Base-by-base conservation (phyloP, 2,113 vertebrate species). In the Craseonycteris thonglongyai region DNA sequence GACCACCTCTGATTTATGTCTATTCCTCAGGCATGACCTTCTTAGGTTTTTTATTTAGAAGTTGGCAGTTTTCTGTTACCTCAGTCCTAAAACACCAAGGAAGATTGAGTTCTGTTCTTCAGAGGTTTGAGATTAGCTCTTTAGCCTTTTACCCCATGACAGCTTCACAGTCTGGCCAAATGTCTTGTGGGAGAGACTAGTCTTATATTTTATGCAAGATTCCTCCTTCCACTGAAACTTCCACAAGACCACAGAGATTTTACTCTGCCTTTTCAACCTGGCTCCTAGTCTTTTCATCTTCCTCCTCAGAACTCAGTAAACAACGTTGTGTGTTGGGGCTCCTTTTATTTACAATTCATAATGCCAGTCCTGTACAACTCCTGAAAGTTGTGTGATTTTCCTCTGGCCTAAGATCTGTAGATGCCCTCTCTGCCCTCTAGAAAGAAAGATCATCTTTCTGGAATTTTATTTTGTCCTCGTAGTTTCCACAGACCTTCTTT, bases 41-140 rank as follows among this genome's bases (percentile, higher is more conserved):
- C 66, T 79, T 1, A 76, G 88, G 26, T 35, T 93, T 95, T 91
- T 82, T 59, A 71, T 93, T 87, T 79, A 82, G 54, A 65, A n/a
- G 28, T 63, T 89, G 65, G 5, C 63, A 72, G 22, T 93, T 95
- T 87, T 90, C 26, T 90, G 12, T 87, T 85, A 63, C 4, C 14
- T 76, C 42, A 66, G 19, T 87, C n/a, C 35, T 76, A 11, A 72
- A 59, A 56, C 40, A 88, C 35, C 49, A 82, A 56, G 26, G 59
- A 35, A 71, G 13, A 80, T 68, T 91, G 63, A 58, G 26, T 90
- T 54, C 8, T 65, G 0, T 74, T 86, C 68, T 69, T 80, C 13
- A 90, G 54, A 87, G 28, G 13, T 86, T 82, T 76, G 38, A 87
- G 28, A 72, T 78, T 63, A 90, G 28, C 19, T 87, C 16, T 91